Evolutionary conservation across 2,888 invertebrate species (phyloP), one percentile per base, ranked within the genome.

Genomic region (Amphipyra tragopoginis): DNA sequence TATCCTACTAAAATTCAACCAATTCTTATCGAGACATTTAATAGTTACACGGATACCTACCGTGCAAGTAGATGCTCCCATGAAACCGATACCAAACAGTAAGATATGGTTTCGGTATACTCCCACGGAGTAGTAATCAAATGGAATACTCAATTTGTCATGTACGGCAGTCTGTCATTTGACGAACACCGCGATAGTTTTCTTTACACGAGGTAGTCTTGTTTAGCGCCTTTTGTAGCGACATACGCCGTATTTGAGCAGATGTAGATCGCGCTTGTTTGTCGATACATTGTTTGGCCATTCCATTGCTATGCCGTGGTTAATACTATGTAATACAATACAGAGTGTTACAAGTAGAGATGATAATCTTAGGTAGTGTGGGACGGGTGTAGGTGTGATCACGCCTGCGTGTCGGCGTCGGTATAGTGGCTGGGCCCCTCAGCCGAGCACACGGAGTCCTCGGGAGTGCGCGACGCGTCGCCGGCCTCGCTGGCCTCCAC

Each of bases 391-490:
- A 11, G 58, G 61, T 54, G 39, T 43, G 70, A 88, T 92, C 90
- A 94, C 84, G 94, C 92, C 56, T 91, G 92, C 65, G 93, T 91
- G 79, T 96, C 94, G 61, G 95, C 96, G 75, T 96, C 96, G 44
- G 96, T 96, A 86, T 96, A 95, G 82, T 95, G 96, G 70, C 97
- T 97, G 65, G 97, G 97, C 2, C 98, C 98, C 91, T 98, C 98
- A 75, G 96, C 97, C 81, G 98, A 98, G 92, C 98, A 98, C 44
- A 98, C 97, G 1, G 98, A 98, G 92, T 98, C 98, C 90, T 98
- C 98, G 10, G 98, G 98, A 14, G 98, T 98, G 73, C 97, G 96
- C 21, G 98, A 98, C 53, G 97, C 97, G 91, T 98, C 98, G 14
- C 96, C 93, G 0, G 89, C 96, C 89, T 97, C 97, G 72, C 96